These are phyloP conservation scores for Callopanchax toddi DNA, from an alignment of 2,113 vertebrate species.

Conservation along the genomic window DNA sequence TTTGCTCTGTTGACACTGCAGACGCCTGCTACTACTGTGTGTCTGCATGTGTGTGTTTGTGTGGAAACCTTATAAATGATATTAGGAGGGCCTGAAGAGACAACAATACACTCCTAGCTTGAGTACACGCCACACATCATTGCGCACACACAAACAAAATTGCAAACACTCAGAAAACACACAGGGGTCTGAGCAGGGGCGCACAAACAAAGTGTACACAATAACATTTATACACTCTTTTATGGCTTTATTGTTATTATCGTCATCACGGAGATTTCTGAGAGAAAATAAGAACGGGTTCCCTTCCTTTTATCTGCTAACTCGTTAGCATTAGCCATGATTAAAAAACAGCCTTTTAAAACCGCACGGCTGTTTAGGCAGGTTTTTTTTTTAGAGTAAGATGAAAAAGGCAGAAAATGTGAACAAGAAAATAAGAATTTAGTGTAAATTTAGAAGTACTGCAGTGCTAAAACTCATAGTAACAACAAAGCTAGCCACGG, in stretches of 20 bases:
- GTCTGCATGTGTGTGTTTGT: neutral
- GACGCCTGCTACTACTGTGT: slow-evolving; percentile 29
- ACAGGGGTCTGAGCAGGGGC: slow-evolving; percentile 14
- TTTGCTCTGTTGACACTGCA: slow-evolving; percentile 37
- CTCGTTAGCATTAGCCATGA: too few relatives aligned
- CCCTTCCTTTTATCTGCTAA: too few relatives aligned
- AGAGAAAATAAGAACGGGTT: too few relatives aligned
- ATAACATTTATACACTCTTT: slow-evolving; percentile 44
- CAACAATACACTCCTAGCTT: slow-evolving; percentile 61
- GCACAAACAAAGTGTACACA: neutral
- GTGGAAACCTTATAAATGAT: slow-evolving; percentile 48
- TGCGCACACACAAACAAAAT: slow-evolving; percentile 45
- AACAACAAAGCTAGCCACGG: too few relatives aligned
- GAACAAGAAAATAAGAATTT: too few relatives aligned
- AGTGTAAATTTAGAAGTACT: too few relatives aligned
- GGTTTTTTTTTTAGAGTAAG: too few relatives aligned
- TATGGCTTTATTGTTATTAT: slow-evolving; percentile 24
- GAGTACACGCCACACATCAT: slow-evolving; percentile 52
- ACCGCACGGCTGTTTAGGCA: too few relatives aligned
- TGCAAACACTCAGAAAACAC: slow-evolving; percentile 29
- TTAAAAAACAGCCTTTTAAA: too few relatives aligned
- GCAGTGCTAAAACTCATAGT: too few relatives aligned
- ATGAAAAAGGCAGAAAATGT: too few relatives aligned
- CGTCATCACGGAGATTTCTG: slow-evolving; percentile 21
- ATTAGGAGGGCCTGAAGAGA: slow-evolving; percentile 39